Base-by-base conservation (phyloP, 2,888 invertebrate genomes). In the Podotricha telesiphe region DNA sequence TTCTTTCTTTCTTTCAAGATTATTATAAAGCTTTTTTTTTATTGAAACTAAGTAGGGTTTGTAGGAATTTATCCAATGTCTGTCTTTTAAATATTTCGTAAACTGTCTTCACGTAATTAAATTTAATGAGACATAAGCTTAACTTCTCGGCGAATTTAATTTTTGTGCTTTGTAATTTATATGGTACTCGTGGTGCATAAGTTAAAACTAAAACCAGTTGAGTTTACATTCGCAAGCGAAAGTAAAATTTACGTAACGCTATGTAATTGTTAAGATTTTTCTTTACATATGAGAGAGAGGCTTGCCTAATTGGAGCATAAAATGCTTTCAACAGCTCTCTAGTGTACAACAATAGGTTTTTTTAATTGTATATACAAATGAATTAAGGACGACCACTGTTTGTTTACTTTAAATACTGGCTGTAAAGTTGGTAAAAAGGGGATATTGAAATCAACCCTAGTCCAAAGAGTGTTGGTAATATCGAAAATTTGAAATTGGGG, bases 341-440 rank as follows among this genome's bases (percentile, higher is more conserved):
- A 73, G 84, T 80, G 84, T 73, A 78, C 80, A 80, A 89, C 86
- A 88, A 88, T 84, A 80, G 81, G 78, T 81, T 86, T 83, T n/a
- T 86, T 50, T 62, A 48, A 62, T 62, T 62, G 34, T 86, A 86
- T 86, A 84, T 83, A 80, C 82, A 77, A 76, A 80, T 77, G 77
- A 85, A 85, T 83, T 84, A 82, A 80, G 79, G 74, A 74, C 73
- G 72, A 74, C 76, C 75, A 75, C 75, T 77, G 79, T 79, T 78
- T 79, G 73, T 74, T 72, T 73, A 67, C 74, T 71, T 67, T 69
- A 71, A 75, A 73, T 73, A 73, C 71, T 68, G 53, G 69, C 70
- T 71, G 69, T 70, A 67, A 68, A 70, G 63, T 67, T 71, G 70
- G 71, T 70, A 71, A 62, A 61, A 56, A 45, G 66, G 67, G 72